Base-by-base conservation (phyloP, 2,113 vertebrate species). In the Collichthys lucidus region DNA sequence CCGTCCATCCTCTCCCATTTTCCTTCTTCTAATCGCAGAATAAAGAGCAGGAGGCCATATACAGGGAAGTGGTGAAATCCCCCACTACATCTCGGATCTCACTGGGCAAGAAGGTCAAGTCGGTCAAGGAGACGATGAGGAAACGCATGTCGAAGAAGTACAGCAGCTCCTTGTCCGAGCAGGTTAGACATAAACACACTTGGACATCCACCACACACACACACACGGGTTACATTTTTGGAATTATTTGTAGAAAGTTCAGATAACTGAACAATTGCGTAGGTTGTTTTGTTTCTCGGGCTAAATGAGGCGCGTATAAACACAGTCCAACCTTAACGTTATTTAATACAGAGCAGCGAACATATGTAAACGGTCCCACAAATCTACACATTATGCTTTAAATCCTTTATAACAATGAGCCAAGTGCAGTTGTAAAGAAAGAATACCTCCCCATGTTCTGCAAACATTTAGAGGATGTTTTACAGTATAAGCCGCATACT, bases 141-240 rank as follows among this genome's bases (percentile, higher is more conserved):
- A 99, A 98, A 86, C 96, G 97, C 84, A 99, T 99, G 96, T 99
- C 98, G 60, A 99, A 99, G 93, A 99, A 99, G 86, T 99, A 99
- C n/a, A 98, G 96, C 92, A 97, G 95, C 86, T 96, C 97, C 52
- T 85, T 97, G 15, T 96, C 97, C 63, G 97, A 98, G 77, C 98
- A 99, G 97, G 98, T 99, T 29, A 65, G 86, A 80, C 55, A 81
- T 3, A 14, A 31, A 76, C 55, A n/a, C 35, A 57, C 7, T 40
- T 56, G 29, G 5, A 31, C 53, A 2, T 59, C 60, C 68, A 71
- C 17, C 67, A 1, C 52, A 16, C 24, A 47, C 44, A 16, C 20
- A 49, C 67, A 80, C 2, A 35, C 20, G 14, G 11, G 74, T n/a
- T 7, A 10, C 17, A 16, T 69, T 67, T 77, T 44, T 4, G 0